These are phyloP conservation scores for Parnassius smintheus DNA, from an alignment of 2,888 invertebrate genomes.

Conservation along the genomic window DNA sequence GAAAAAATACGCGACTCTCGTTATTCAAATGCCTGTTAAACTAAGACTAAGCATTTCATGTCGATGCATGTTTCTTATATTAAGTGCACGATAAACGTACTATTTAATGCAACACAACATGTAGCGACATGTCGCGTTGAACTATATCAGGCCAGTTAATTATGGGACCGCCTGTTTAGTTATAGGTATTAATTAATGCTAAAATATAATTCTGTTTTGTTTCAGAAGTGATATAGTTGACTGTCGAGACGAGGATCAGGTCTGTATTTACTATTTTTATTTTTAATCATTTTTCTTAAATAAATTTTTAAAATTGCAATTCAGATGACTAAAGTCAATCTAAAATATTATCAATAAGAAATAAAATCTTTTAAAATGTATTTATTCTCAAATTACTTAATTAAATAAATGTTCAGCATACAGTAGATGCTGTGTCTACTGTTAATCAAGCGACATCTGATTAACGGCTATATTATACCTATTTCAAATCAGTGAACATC, in stretches of 20 bases:
- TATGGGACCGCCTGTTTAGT: too few species aligned
- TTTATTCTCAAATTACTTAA: not conserved
- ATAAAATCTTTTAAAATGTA: too few species aligned
- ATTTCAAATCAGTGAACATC: slow-evolving; percentile 26
- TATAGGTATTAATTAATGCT: too few species aligned
- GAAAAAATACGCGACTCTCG: too few species aligned
- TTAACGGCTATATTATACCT: slow-evolving; percentile 29
- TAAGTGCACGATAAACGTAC: too few species aligned
- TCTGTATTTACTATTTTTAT: slow-evolving; percentile 41
- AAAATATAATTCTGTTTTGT: slow-evolving; percentile 32
- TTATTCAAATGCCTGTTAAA: too few species aligned
- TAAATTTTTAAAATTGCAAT: slow-evolving; percentile 1
- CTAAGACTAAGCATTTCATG: too few species aligned
- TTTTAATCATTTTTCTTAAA: slow-evolving; percentile 3
- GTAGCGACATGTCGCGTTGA: too few species aligned
- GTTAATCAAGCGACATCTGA: slow-evolving; percentile 29
- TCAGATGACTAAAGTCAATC: not conserved
- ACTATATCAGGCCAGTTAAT: too few species aligned
- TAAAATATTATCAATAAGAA: not conserved
- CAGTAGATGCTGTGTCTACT: slow-evolving; percentile 1
- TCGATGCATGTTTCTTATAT: too few species aligned
- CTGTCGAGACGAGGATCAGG: slow-evolving; percentile 66
- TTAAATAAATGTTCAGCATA: slow-evolving; percentile 4
- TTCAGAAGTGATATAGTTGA: slow-evolving; percentile 73
- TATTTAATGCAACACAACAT: too few species aligned